Evolutionary conservation across 2,888 invertebrate genomes (phyloP), one percentile per base, ranked within the genome.

Genomic region (Ophion costatus): DNA sequence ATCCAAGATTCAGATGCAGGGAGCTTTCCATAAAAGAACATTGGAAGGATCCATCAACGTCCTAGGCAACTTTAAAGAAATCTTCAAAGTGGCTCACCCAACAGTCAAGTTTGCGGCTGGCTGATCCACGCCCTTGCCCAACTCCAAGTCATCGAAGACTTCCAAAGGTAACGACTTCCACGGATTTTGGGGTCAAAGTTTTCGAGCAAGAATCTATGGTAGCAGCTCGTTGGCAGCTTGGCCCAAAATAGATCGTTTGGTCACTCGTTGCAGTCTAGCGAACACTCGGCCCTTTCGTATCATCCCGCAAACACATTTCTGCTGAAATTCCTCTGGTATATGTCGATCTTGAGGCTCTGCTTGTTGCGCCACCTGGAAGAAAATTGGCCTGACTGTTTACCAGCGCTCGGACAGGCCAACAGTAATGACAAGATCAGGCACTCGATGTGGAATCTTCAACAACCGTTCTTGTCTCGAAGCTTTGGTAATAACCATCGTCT

Each of bases 351-450:
- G 56, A 70, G 57, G 56, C 24, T 57, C 51, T 29, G 69, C 69
- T 69, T 51, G 24, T 51, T 69, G 20, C 29, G 33, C n/a, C 29
- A 33, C 38, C n/a, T 17, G 4, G 42, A 33, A 59, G 29, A 67
- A 56, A 82, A 78, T 78, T 74, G 56, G 51, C 10, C 38, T 14
- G 51, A 14, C 3, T 33, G 33, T 78, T 78, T 51, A 74, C 73
- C 59, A 6, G 17, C 51, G 66, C 38, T 67, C 51, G 38, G 71
- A 57, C 10, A 71, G 45, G 0, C 14, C 38, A 17, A 51, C 33
- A n/a, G 66, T n/a, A 33, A 67, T 20, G 71, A 51, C 63, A 29
- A 33, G 59, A 66, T 59, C 71, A 56, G 71, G 63, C 29, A 22
- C 45, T 69, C 20, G 22, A 67, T 22, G 33, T 45, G 57, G 45